phyloP scores from a whole-genome alignment of 2,797 vertebrate species.

The Sebastes cheni region DNA sequence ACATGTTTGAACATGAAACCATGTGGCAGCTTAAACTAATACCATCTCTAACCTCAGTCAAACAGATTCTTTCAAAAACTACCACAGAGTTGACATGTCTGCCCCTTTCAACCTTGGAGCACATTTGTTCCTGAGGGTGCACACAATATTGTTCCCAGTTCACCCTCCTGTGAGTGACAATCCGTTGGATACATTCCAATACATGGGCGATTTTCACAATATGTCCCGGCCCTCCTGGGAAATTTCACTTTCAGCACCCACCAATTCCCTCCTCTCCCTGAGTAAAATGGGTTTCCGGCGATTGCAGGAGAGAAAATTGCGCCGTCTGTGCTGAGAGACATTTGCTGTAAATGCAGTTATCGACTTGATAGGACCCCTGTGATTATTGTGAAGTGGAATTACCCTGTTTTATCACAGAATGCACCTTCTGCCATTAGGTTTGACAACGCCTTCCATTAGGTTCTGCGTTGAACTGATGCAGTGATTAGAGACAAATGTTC shows the following conservation, averaged over 20 bases:
- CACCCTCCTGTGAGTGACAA: slow-evolving; percentile 50
- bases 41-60: background rate
- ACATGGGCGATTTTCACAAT: slow-evolving; percentile 63
- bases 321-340: slow-evolving; percentile 43
- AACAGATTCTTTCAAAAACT: background rate
- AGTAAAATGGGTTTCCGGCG: slow-evolving; percentile 65
- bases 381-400: slow-evolving; percentile 69
- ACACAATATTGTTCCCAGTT: slow-evolving; percentile 47
- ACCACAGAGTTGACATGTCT: background rate
- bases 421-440: slow-evolving; percentile 23
- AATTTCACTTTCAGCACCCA: slow-evolving; percentile 68
- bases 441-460: slow-evolving; percentile 31
- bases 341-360: slow-evolving; percentile 70
- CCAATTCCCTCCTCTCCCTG: slow-evolving; percentile 41
- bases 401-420: slow-evolving; percentile 48
- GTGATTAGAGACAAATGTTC: slow-evolving; percentile 37
- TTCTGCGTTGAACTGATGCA: background rate
- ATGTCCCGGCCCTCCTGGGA: slow-evolving; percentile 63
- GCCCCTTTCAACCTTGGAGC: slow-evolving; percentile 19
- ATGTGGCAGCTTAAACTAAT: background rate
- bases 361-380: slow-evolving; percentile 68
- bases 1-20: background rate
- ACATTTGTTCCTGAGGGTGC: slow-evolving; percentile 38
- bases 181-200: slow-evolving; percentile 57
- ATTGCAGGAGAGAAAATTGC: slow-evolving; percentile 64